A percentile compares a stretch with the other conserved stretches of the same genome.
Evolutionary conservation across 64 coral and sea anemone genomes (phyloP).

Genomic region (Montipora efflorescens): DNA sequence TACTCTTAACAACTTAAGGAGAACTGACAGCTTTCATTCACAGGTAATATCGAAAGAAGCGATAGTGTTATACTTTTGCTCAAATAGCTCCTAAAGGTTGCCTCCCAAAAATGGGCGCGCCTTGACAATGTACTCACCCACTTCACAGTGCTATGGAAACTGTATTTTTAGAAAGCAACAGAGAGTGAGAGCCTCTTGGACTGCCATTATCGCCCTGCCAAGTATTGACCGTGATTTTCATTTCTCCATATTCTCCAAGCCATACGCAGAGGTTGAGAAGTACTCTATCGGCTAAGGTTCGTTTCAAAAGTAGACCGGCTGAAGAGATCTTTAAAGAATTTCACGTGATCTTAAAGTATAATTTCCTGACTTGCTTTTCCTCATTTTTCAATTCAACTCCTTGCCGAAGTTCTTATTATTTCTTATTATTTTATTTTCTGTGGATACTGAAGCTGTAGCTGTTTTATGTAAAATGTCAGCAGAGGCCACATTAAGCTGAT

Average conservation of each 20-base stretch:
- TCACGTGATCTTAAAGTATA: too few species aligned
- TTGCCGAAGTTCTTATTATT: not conserved
- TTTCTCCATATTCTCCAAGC: not conserved
- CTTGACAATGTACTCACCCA: slow-evolving; percentile 23
- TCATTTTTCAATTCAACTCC: too few species aligned
- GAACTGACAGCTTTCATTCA: slow-evolving; percentile 52
- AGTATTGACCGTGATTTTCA: not conserved
- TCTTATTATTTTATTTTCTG: not conserved
- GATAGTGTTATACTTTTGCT: slow-evolving; percentile 8
- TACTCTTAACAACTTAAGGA: slow-evolving; percentile 38
- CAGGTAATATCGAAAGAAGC: slow-evolving; percentile 22
- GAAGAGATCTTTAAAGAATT: too few species aligned
- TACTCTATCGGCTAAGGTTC: too few species aligned
- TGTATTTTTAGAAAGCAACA: slow-evolving; percentile 7
- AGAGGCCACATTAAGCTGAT: not conserved
- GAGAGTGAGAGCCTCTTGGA: slow-evolving; percentile 2
- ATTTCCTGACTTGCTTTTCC: too few species aligned
- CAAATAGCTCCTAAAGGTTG: not conserved
- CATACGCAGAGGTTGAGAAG: not conserved
- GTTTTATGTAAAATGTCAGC: not conserved
- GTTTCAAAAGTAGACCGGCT: too few species aligned
- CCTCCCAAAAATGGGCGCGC: slow-evolving; percentile 1
- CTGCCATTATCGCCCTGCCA: slow-evolving; percentile 8
- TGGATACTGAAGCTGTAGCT: not conserved
- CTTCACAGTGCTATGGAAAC: slow-evolving; percentile 33